phyloP scores from a whole-genome alignment of 2,888 invertebrate genomes.

The Netelia fuscicornis region DNA sequence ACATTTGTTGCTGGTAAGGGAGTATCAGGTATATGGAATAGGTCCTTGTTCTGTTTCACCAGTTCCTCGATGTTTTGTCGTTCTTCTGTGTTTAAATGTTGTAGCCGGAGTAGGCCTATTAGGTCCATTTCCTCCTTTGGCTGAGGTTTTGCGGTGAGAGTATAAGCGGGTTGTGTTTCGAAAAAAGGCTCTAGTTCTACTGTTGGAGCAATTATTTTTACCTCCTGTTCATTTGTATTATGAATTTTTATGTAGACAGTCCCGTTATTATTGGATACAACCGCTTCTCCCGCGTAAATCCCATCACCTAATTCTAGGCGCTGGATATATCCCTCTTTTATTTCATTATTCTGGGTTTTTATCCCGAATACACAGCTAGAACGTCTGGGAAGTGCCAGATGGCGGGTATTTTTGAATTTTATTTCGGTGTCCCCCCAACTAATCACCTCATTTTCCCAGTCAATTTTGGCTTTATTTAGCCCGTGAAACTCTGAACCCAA shows the following conservation, averaged over 20 bases:
- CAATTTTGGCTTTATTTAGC: background rate
- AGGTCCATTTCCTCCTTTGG: background rate
- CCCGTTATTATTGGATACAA: background rate
- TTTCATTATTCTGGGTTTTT: background rate
- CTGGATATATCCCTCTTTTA: slow-evolving; percentile 18
- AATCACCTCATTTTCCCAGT: slow-evolving; percentile 7
- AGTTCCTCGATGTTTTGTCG: background rate
- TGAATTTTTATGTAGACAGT: background rate
- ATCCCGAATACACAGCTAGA: background rate
- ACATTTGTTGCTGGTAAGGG: slow-evolving; percentile 6
- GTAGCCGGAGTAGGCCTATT: background rate
- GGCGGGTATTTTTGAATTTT: background rate
- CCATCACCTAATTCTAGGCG: background rate
- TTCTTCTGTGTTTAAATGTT: slow-evolving; percentile 27
- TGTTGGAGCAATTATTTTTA: background rate
- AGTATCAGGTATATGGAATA: slow-evolving; percentile 9
- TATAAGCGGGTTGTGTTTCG: background rate
- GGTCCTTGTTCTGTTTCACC: slow-evolving; percentile 7
- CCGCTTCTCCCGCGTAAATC: background rate
- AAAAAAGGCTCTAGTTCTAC: background rate
- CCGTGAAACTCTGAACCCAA: slow-evolving; percentile 43
- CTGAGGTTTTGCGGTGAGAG: background rate
- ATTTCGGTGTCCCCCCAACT: background rate
- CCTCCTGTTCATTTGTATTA: background rate
- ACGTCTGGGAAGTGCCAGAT: background rate